A percentile compares a stretch with the other conserved stretches of the same genome.
phyloP scores from a whole-genome alignment of 1,140 invertebrate species.

The Probaryconus sp. region DNA sequence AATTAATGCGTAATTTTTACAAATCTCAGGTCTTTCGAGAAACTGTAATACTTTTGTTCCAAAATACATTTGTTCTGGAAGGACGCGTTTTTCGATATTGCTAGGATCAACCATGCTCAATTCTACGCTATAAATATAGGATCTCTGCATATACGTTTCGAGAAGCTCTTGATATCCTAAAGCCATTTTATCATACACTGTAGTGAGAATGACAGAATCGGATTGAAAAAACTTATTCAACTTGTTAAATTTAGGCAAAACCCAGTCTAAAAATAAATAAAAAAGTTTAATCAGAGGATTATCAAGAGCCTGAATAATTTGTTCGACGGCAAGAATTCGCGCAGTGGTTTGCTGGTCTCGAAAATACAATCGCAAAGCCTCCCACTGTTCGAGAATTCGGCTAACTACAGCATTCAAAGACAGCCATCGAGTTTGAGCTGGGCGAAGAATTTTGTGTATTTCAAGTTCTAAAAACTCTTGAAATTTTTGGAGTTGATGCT shows the following conservation, averaged over 20 bases:
- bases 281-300: slow-evolving; percentile 46
- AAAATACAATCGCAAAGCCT: slow-evolving; percentile 27
- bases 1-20: slow-evolving; percentile 33
- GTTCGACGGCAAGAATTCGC: slow-evolving; percentile 38
- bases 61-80: slow-evolving; percentile 37
- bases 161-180: slow-evolving; percentile 31
- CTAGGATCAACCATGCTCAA: slow-evolving; percentile 32
- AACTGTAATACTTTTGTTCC: slow-evolving; percentile 28
- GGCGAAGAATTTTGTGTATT: slow-evolving; percentile 24
- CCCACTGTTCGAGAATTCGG: slow-evolving; percentile 29
- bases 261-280: slow-evolving; percentile 54
- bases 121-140: slow-evolving; percentile 29
- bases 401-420: slow-evolving; percentile 14
- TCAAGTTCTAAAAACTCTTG: slow-evolving; percentile 28
- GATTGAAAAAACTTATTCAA: slow-evolving; percentile 56
- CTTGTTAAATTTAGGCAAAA: slow-evolving; percentile 56
- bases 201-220: slow-evolving; percentile 8
- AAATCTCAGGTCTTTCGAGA: slow-evolving; percentile 30
- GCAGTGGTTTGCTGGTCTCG: slow-evolving; percentile 17
- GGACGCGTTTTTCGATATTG: slow-evolving; percentile 29
- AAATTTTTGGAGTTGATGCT: slow-evolving; percentile 11
- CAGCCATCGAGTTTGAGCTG: slow-evolving; percentile 30
- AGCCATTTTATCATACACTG: slow-evolving; percentile 26
- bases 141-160: slow-evolving; percentile 21
- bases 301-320: slow-evolving; percentile 40